A percentile compares a stretch with the other conserved stretches of the same genome.
These are phyloP conservation scores for Patella ulyssiponensis DNA, from an alignment of 2,888 invertebrate genomes.

Conservation along the genomic window DNA sequence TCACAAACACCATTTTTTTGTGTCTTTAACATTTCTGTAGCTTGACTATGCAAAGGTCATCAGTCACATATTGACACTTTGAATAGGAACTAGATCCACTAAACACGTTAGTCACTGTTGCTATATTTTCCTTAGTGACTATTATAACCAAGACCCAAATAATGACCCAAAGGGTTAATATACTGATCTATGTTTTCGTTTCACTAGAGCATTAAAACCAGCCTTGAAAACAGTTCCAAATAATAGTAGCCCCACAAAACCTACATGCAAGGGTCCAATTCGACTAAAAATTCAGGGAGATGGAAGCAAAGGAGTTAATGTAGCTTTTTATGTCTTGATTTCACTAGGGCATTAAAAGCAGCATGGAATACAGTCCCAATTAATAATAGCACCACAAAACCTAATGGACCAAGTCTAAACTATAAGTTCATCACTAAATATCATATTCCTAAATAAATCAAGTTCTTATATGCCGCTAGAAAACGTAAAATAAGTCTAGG, in stretches of 20 bases:
- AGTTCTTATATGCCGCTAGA: slow-evolving; percentile 79
- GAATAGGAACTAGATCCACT: no score
- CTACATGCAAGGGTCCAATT: slow-evolving; percentile 50
- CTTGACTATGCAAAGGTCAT: no score
- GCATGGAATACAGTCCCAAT: slow-evolving; percentile 47
- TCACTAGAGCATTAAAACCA: slow-evolving; percentile 41
- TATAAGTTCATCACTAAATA: slow-evolving; percentile 51
- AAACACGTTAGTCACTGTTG: no score
- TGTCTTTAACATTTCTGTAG: no score
- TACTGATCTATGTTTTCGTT: not conserved
- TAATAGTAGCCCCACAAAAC: slow-evolving; percentile 48
- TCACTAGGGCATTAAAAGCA: slow-evolving; percentile 42
- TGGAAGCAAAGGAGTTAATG: no score
- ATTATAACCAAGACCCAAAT: no score
- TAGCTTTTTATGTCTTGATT: not conserved
- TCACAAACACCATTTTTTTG: no score
- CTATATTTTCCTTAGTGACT: no score
- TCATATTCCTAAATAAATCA: slow-evolving; percentile 76
- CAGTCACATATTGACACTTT: no score
- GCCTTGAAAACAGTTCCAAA: slow-evolving; percentile 46
- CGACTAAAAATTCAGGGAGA: slow-evolving; percentile 25
- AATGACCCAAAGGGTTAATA: no score
- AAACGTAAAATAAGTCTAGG: slow-evolving; percentile 73
- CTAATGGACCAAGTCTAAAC: slow-evolving; percentile 51
- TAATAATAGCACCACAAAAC: slow-evolving; percentile 49